Percentiles rank a stretch among this genome's conserved stretches.
Conservation (phyloP, 2,113 vertebrate species). For the Dermatemys mawii region DNA sequence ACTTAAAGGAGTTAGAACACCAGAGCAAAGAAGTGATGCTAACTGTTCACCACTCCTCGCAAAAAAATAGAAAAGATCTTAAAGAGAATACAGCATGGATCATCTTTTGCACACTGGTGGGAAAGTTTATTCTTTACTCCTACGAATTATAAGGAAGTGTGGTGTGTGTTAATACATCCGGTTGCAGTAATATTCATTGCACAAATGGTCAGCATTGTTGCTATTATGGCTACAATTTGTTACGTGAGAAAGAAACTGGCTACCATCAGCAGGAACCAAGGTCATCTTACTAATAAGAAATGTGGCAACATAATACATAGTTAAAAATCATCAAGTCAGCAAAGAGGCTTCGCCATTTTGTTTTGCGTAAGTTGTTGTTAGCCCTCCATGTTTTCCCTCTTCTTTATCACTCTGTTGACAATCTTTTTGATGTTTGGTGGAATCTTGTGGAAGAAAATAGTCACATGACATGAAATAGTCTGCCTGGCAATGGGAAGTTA, state of each 20-base stretch:
- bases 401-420: too few species aligned
- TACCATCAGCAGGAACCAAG: background rate
- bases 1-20: background rate
- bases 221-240: background rate
- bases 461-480: too few species aligned
- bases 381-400: too few species aligned
- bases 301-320: too few species aligned
- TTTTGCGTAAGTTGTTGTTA: too few species aligned
- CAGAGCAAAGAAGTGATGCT: background rate
- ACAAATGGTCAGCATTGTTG: background rate
- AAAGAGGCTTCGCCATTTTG: too few species aligned
- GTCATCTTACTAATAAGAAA: too few species aligned
- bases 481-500: too few species aligned
- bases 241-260: background rate
- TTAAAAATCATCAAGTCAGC: too few species aligned
- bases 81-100: background rate
- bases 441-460: too few species aligned
- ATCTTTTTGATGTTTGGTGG: too few species aligned
- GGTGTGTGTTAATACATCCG: background rate
- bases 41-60: background rate
- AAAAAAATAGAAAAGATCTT: background rate
- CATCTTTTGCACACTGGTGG: background rate
- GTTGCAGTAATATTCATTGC: background rate
- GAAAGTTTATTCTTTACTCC: background rate
- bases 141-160: background rate